A percentile compares a stretch with the other conserved stretches of the same genome.
These are phyloP conservation scores for Pycnomerus fuliginosus DNA, from an alignment of 2,888 invertebrate species.

Conservation along the genomic window DNA sequence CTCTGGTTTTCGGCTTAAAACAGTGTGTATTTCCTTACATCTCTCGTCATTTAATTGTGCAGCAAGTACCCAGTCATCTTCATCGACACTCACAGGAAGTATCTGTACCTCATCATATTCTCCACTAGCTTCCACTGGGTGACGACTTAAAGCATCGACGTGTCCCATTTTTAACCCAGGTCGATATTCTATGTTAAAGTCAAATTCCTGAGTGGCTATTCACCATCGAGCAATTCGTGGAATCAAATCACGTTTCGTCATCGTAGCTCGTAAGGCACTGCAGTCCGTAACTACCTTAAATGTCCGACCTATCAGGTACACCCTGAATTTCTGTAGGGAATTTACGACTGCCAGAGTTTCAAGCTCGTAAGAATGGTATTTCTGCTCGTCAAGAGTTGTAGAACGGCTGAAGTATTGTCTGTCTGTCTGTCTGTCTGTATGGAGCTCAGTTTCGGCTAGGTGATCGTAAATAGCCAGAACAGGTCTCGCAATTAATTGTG, in stretches of 20 bases:
- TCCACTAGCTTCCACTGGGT: constrained; percentile 1
- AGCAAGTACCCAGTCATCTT: constrained; percentile 12
- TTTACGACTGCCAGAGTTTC: not conserved
- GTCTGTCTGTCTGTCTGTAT: not conserved
- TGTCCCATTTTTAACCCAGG: no score
- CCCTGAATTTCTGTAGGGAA: not conserved
- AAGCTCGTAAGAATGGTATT: not conserved
- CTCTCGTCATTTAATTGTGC: constrained; percentile 7
- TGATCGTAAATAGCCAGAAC: not conserved
- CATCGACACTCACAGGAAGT: constrained; percentile 4
- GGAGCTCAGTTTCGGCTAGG: not conserved
- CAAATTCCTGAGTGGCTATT: not conserved
- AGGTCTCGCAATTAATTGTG: not conserved
- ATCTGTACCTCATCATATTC: constrained; percentile 3
- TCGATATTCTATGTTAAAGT: not conserved
- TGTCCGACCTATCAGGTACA: not conserved
- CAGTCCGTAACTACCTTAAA: not conserved
- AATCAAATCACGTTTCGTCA: not conserved
- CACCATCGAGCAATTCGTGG: constrained; percentile 1
- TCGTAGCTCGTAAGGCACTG: not conserved
- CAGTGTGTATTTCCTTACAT: constrained; percentile 4
- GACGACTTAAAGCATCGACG: no score
- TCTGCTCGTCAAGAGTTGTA: not conserved
- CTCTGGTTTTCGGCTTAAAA: not conserved
- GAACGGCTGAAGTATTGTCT: not conserved